phyloP scores from a whole-genome alignment of 2,888 invertebrate species.

The Ophion ventricosus region DNA sequence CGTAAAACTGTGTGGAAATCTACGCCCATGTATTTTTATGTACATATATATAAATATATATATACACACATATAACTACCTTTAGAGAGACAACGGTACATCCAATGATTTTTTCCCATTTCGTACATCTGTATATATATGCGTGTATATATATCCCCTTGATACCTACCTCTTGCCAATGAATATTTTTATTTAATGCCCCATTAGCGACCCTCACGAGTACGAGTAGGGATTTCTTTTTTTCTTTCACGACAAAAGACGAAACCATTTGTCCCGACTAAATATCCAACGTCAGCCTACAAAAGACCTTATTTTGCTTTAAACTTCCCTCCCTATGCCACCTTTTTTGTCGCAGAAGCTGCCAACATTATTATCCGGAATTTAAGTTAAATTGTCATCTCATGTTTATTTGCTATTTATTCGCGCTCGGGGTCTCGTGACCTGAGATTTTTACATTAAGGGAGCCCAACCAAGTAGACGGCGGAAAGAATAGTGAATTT shows the following conservation, averaged over 20 bases:
- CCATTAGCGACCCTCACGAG: constrained; percentile 71
- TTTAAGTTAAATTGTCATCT: constrained; percentile 27
- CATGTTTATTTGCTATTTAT: neutral
- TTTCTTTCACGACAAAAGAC: constrained; percentile 20
- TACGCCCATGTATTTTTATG: constrained; percentile 20
- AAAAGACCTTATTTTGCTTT: constrained; percentile 9
- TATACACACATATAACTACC: constrained; percentile 28
- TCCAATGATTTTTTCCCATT: constrained; percentile 43
- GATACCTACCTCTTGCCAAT: constrained; percentile 70
- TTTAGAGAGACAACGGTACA: constrained; percentile 42
- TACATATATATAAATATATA: constrained; percentile 7
- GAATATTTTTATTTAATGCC: constrained; percentile 79
- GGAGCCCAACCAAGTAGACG: too few relatives aligned
- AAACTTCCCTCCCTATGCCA: neutral
- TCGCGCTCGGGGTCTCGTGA: too few relatives aligned
- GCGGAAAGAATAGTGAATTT: too few relatives aligned
- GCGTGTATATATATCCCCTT: constrained; percentile 28
- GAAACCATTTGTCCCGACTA: constrained; percentile 32
- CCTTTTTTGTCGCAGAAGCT: neutral
- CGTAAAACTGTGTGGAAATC: constrained; percentile 49
- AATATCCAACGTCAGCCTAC: constrained; percentile 4
- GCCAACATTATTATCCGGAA: constrained; percentile 30
- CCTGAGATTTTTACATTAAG: too few relatives aligned
- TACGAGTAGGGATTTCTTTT: constrained; percentile 39
- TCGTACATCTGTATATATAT: constrained; percentile 38